These are phyloP conservation scores for Aphodius granarius DNA, from an alignment of 2,888 invertebrate genomes.

Conservation along the genomic window DNA sequence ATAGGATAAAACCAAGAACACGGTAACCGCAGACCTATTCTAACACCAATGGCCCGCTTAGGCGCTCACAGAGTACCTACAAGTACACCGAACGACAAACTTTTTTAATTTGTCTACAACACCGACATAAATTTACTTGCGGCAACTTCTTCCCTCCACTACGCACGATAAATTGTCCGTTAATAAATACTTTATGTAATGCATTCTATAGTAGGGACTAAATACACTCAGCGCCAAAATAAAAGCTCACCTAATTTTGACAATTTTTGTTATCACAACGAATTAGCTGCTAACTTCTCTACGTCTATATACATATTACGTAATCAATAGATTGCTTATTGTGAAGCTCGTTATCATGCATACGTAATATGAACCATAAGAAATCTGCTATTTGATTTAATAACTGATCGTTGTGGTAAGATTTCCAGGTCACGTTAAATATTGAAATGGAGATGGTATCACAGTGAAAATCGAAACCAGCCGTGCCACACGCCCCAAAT, in stretches of 20 bases:
- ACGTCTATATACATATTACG: too few species aligned
- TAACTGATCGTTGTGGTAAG: not conserved
- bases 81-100: not conserved
- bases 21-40: not conserved
- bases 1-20: not conserved
- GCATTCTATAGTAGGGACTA: not conserved
- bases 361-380: not conserved
- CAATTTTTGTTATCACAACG: too few species aligned
- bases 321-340: too few species aligned
- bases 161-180: not conserved
- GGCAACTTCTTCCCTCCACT: not conserved
- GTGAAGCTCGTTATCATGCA: not conserved
- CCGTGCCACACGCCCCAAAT: not conserved
- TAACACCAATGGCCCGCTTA: not conserved
- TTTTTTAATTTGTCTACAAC: not conserved
- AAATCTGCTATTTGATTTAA: not conserved
- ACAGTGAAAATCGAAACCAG: not conserved
- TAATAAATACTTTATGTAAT: not conserved
- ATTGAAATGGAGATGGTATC: not conserved
- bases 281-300: too few species aligned
- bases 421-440: not conserved
- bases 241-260: too few species aligned
- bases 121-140: not conserved
- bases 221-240: too few species aligned
- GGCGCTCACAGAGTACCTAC: not conserved